Evolutionary conservation across 2,888 invertebrate genomes (phyloP), one percentile per base, ranked within the genome.

Genomic region (Nesidiocoris tenuis): DNA sequence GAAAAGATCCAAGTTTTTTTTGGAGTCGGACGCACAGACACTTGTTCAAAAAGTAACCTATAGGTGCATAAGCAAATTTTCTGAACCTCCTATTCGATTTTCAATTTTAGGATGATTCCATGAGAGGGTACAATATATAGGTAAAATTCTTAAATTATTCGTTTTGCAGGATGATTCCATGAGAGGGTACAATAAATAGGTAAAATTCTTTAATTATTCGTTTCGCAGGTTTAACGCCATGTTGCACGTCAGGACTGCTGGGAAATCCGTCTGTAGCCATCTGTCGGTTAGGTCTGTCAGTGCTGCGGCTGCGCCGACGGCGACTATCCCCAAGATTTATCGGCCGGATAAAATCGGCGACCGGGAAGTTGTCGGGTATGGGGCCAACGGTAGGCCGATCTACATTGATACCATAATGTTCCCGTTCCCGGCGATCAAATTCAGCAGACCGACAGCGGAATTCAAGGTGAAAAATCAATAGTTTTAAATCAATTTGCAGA

Each of bases 341-440:
- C 63, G 22, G 7, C 1, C 18, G 23, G 61, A 23, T 39, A 76
- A 68, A 24, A 78, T 78, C 17, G 78, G 78, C 1, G 55, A 61
- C 25, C 89, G 98, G 9, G 96, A 98, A 82, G 87, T 96, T 81
- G 96, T 98, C 7, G 96, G 96, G 0, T 90, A 85, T 82, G 96
- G 96, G 0, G 85, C 87, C 81, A 95, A 94, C 82, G 95, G 95
- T 0, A 86, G 88, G 80, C 89, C 91, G 24, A 86, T 84, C 81
- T 98, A 98, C 80, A 83, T 87, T 0, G 98, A 98, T 84, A 85
- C 90, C 72, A 77, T 86, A 0, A 91, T 91, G 81, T 92, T 88
- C 83, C 97, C 97, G 0, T 87, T 93, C 86, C 96, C 97, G n/a
- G 92, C 95, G 5, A 88, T 98, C 77, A 87, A 95, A 77, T 95